Evolutionary conservation across 2,113 vertebrate species (phyloP).

Genomic region (Rhinolophus sinicus): DNA sequence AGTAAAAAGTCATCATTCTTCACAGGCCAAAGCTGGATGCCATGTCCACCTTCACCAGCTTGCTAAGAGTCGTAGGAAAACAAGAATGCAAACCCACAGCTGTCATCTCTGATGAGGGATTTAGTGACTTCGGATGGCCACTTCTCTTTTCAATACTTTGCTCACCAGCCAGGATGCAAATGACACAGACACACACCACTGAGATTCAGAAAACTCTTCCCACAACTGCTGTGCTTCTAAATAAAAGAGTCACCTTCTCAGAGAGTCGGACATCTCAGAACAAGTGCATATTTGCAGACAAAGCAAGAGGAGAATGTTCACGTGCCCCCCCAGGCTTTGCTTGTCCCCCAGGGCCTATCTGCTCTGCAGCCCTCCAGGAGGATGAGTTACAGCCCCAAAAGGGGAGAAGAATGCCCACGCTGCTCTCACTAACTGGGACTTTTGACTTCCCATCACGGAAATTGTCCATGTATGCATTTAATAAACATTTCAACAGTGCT

Average conservation of each 20-base stretch:
- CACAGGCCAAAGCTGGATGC: conserved; percentile 41
- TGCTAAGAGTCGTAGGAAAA: conserved; percentile 81
- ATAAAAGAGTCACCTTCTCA: conserved; percentile 49
- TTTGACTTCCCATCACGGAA: background rate
- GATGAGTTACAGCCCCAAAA: background rate
- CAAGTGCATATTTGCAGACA: background rate
- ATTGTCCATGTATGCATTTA: background rate
- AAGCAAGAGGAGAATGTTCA: background rate
- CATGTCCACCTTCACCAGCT: conserved; percentile 60
- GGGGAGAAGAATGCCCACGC: background rate
- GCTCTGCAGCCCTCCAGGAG: background rate
- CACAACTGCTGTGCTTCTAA: background rate
- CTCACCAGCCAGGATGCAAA: conserved; percentile 8
- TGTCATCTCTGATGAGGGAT: conserved; percentile 52
- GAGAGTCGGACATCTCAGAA: background rate
- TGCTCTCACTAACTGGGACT: background rate
- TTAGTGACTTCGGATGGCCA: conserved; percentile 65
- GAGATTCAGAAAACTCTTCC: conserved; percentile 55
- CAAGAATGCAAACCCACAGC: conserved; percentile 72
- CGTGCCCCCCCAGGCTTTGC: background rate
- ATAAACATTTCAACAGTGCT: background rate
- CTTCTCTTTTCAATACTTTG: conserved; percentile 71
- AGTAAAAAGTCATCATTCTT: conserved; percentile 58
- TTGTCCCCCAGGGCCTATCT: background rate
- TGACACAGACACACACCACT: conserved; percentile 7